Evolutionary conservation across 2,888 invertebrate genomes (phyloP).

Genomic region (Drosophila paramelanica): DNA sequence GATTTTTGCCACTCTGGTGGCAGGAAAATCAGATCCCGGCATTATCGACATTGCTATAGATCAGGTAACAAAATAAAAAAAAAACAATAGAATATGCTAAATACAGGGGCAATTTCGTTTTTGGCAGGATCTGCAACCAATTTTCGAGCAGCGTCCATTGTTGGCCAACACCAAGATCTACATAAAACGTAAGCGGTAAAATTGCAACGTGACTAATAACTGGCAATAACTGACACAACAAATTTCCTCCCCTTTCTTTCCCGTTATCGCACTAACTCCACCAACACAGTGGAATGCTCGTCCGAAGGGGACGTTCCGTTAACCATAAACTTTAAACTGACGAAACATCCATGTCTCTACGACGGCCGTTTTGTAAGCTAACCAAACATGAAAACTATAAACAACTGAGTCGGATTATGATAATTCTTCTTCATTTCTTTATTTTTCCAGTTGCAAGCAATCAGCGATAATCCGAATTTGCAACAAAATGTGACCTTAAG

Average conservation of each 20-base stretch:
- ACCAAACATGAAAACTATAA: background rate
- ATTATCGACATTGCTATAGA: constrained; percentile 53
- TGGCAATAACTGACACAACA: constrained; percentile 34
- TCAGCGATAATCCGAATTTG: constrained; percentile 40
- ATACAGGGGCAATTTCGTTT: background rate
- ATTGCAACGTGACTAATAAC: constrained; percentile 45
- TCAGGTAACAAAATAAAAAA: constrained; percentile 44
- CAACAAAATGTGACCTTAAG: constrained; percentile 50
- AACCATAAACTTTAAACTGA: constrained; percentile 86
- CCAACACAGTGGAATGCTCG: constrained; percentile 84
- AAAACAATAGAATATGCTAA: constrained; percentile 26
- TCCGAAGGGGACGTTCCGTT: constrained; percentile 83
- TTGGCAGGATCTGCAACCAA: constrained; percentile 67
- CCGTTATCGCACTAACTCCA: background rate
- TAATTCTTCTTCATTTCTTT: background rate
- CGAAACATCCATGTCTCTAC: constrained; percentile 87
- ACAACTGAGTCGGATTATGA: no score
- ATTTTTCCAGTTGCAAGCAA: constrained; percentile 46
- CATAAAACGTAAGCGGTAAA: constrained; percentile 87
- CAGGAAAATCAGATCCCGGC: constrained; percentile 63
- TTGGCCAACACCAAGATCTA: constrained; percentile 90
- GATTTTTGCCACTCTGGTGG: constrained; percentile 16
- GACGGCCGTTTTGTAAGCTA: constrained; percentile 79
- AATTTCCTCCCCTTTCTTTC: background rate
- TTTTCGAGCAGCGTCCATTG: constrained; percentile 86